phyloP scores from a whole-genome alignment of 1,140 invertebrate genomes.

The Hypsibius dujardini region DNA sequence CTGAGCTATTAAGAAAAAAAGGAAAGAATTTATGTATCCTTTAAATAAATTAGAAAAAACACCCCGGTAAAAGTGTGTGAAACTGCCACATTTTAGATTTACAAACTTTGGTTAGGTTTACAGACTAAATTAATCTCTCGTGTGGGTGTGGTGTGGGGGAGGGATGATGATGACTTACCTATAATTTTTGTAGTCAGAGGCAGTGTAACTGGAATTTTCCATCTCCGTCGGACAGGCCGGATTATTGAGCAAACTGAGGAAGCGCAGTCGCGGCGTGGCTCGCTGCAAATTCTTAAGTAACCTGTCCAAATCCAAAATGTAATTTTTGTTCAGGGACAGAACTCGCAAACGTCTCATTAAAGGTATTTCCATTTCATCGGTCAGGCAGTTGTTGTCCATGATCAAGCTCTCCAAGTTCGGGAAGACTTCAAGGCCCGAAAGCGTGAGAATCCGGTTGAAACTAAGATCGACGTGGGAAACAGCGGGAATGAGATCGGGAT shows the following conservation, averaged over 20 bases:
- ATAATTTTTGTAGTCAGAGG: conserved; percentile 65
- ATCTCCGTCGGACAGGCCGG: conserved; percentile 64
- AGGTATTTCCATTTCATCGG: conserved; percentile 47
- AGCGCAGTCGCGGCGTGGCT: conserved; percentile 48
- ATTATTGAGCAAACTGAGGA: conserved; percentile 64
- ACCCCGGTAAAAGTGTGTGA: too few species aligned
- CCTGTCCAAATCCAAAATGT: conserved; percentile 50
- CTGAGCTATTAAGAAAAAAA: conserved; percentile 2
- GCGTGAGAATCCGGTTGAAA: conserved; percentile 46
- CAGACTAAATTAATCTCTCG: too few species aligned
- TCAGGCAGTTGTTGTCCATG: conserved; percentile 63
- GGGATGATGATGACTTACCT: conserved; percentile 35
- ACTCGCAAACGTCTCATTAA: conserved; percentile 46
- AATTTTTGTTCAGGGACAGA: conserved; percentile 70
- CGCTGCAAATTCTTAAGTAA: conserved; percentile 46
- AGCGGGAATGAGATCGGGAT: not conserved
- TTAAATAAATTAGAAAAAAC: too few species aligned
- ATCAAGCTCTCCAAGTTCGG: conserved; percentile 53
- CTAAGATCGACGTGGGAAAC: conserved; percentile 43
- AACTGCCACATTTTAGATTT: too few species aligned
- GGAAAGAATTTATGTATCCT: not conserved
- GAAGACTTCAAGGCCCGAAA: conserved; percentile 53
- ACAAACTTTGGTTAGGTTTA: too few species aligned
- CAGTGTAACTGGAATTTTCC: conserved; percentile 52
- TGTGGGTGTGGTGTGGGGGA: too few species aligned